A percentile compares a stretch with the other conserved stretches of the same genome.
Conservation (phyloP, 2,888 invertebrate species). For the Tachina fera region DNA sequence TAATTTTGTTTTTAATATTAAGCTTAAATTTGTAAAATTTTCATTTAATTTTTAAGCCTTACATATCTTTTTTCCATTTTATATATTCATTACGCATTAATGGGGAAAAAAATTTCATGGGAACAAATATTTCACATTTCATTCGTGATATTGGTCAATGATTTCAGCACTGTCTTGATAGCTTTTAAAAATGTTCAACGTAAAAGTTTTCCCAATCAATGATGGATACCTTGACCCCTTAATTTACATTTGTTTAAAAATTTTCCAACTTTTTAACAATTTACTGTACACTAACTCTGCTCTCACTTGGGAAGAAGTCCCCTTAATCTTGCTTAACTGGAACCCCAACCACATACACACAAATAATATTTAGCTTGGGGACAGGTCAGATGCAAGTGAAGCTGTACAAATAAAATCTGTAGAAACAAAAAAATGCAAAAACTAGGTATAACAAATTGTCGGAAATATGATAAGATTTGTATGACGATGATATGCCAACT, state of each 20-base stretch:
- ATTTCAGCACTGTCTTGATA: too few species aligned
- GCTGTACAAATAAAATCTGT: not conserved
- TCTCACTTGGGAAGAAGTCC: conserved; percentile 27
- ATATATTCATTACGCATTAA: too few species aligned
- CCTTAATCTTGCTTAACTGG: conserved; percentile 50
- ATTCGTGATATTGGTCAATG: too few species aligned
- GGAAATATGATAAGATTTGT: conserved; percentile 73
- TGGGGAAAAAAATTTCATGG: too few species aligned
- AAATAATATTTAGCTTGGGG: not conserved
- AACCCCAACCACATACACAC: conserved; percentile 42
- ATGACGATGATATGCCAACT: conserved; percentile 59
- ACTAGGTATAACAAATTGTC: conserved; percentile 69
- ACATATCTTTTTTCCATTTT: too few species aligned
- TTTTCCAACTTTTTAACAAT: not conserved
- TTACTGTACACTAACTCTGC: conserved; percentile 19
- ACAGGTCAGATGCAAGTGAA: conserved; percentile 19
- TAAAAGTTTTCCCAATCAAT: too few species aligned
- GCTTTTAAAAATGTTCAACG: too few species aligned
- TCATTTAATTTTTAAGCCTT: too few species aligned
- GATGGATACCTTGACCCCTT: not conserved
- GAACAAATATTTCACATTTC: too few species aligned
- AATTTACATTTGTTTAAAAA: not conserved
- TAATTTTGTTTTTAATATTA: too few species aligned
- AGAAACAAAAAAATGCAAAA: conserved; percentile 5
- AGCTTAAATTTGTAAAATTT: too few species aligned